Conservation (phyloP, 2,797 vertebrate species). For the Argyrosomus regius region DNA sequence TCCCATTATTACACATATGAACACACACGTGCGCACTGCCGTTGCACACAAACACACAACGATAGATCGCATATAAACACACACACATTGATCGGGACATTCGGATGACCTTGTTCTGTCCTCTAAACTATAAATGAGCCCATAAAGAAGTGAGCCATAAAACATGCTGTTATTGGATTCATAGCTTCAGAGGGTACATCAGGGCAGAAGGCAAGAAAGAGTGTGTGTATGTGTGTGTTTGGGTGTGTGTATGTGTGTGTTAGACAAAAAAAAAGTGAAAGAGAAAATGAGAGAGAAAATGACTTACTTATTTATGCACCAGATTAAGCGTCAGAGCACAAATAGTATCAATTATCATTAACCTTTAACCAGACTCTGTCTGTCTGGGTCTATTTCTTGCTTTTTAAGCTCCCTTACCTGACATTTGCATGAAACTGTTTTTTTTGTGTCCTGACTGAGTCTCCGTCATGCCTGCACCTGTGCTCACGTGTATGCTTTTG, state of each 20-base stretch:
- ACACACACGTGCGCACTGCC: background rate
- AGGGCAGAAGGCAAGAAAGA: background rate
- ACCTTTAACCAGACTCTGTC: constrained; percentile 19
- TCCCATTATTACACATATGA: background rate
- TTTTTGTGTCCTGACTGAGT: background rate
- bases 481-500: background rate
- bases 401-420: constrained; percentile 5
- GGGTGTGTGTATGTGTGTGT: background rate
- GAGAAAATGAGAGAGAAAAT: background rate
- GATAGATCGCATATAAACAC: constrained; percentile 3
- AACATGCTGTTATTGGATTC: constrained; percentile 55
- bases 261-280: background rate
- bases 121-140: constrained; percentile 52
- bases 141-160: constrained; percentile 54
- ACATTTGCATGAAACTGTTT: background rate
- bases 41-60: constrained; percentile 5
- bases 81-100: constrained; percentile 22
- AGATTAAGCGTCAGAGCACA: constrained; percentile 45
- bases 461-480: background rate
- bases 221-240: constrained; percentile 16
- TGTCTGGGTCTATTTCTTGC: constrained; percentile 9
- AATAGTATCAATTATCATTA: constrained; percentile 49
- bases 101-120: constrained; percentile 45
- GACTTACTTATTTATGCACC: constrained; percentile 37
- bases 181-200: constrained; percentile 36